phyloP scores from a whole-genome alignment of 2,888 invertebrate genomes.

The Tethea ocularis region DNA sequence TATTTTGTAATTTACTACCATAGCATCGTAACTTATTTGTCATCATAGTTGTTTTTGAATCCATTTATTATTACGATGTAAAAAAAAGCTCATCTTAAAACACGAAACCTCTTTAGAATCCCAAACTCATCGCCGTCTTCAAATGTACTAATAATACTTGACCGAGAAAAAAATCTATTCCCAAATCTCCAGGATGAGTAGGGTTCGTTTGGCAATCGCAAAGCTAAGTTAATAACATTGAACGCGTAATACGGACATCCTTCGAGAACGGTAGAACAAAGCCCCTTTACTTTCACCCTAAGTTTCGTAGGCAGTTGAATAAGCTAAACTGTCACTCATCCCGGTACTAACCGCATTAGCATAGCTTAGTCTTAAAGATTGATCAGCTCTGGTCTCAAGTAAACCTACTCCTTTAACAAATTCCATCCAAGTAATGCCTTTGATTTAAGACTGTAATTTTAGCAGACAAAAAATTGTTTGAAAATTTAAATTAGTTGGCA shows the following conservation, averaged over 20 bases:
- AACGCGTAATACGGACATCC: not conserved
- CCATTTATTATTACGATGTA: not conserved
- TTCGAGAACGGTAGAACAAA: constrained; percentile 1
- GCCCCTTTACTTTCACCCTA: not conserved
- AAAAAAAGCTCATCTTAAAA: not conserved
- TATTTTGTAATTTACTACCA: no score
- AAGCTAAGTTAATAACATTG: constrained; percentile 2
- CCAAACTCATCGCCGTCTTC: not conserved
- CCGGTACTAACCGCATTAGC: constrained; percentile 1
- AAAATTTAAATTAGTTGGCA: constrained; percentile 6
- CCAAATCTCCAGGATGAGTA: constrained; percentile 3
- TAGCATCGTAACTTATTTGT: no score
- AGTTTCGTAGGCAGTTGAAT: constrained; percentile 4
- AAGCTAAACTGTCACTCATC: constrained; percentile 5
- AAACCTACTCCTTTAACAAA: not conserved
- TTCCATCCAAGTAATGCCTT: constrained; percentile 5
- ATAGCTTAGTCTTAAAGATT: not conserved
- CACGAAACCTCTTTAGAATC: not conserved
- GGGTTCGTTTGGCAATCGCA: constrained; percentile 1
- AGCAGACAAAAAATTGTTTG: constrained; percentile 4
- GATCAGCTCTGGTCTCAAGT: not conserved
- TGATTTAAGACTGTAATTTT: constrained; percentile 6
- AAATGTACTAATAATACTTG: constrained; percentile 4
- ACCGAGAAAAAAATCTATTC: constrained; percentile 5
- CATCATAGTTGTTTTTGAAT: no score